phyloP scores from a whole-genome alignment of 2,888 invertebrate genomes.

The Lepas anatifera region DNA sequence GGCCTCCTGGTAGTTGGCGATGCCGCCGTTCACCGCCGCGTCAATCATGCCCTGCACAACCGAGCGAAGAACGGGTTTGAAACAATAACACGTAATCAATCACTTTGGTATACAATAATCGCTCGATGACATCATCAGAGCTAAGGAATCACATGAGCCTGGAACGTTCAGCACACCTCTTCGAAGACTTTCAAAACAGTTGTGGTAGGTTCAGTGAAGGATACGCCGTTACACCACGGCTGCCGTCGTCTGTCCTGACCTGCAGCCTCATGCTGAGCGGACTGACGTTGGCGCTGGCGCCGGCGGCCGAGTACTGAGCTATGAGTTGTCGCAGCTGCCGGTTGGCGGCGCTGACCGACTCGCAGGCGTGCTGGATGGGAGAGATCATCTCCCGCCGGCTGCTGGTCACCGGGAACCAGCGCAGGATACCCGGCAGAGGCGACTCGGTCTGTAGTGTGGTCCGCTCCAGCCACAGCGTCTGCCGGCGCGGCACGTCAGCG shows the following conservation, averaged over 20 bases:
- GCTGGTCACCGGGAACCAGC: slow-evolving; percentile 83
- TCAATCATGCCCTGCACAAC: slow-evolving; percentile 77
- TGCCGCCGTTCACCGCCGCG: slow-evolving; percentile 90
- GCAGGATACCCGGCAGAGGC: slow-evolving; percentile 75
- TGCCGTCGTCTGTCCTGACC: slow-evolving; percentile 42
- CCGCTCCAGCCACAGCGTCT: slow-evolving; percentile 87
- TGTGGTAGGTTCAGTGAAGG: too few species aligned
- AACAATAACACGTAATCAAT: too few species aligned
- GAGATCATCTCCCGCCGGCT: slow-evolving; percentile 61
- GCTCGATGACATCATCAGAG: too few species aligned
- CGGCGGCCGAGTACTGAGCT: slow-evolving; percentile 60
- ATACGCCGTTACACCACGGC: too few species aligned
- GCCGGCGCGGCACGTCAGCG: too few species aligned
- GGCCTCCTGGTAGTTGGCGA: slow-evolving; percentile 88
- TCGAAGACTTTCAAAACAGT: too few species aligned
- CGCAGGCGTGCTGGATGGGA: slow-evolving; percentile 81
- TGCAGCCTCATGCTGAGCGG: slow-evolving; percentile 84
- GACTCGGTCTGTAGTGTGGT: slow-evolving; percentile 71
- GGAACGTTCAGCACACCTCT: too few species aligned
- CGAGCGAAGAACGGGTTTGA: too few species aligned
- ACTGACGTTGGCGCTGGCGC: slow-evolving; percentile 56
- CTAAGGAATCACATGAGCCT: too few species aligned
- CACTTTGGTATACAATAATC: too few species aligned
- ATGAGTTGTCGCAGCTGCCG: slow-evolving; percentile 70
- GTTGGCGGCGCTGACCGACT: slow-evolving; percentile 83